Evolutionary conservation across 1,140 invertebrate genomes (phyloP).

Genomic region (Drosophila nigrodunni): DNA sequence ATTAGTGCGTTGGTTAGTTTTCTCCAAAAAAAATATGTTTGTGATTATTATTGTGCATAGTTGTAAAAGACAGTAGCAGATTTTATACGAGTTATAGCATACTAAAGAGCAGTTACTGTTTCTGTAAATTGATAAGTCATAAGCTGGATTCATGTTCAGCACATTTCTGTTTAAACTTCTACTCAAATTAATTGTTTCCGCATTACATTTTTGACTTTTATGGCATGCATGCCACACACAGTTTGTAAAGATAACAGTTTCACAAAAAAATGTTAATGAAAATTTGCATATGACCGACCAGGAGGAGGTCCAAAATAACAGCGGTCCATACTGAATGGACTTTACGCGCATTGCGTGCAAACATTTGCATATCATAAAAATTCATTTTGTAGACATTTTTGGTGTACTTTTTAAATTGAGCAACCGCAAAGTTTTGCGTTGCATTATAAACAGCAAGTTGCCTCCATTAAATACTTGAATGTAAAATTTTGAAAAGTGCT

Average conservation of each 20-base stretch:
- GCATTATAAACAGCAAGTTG: constrained; percentile 67
- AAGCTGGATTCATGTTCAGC: constrained; percentile 9
- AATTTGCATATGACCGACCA: constrained; percentile 42
- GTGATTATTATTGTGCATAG: background rate
- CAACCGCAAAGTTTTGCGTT: constrained; percentile 79
- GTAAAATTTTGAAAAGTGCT: constrained; percentile 45
- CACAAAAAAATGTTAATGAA: constrained; percentile 44
- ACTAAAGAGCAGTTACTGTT: background rate
- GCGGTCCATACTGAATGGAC: constrained; percentile 11
- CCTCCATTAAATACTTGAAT: constrained; percentile 28
- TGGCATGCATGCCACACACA: constrained; percentile 5
- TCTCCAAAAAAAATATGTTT: background rate
- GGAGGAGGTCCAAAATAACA: background rate
- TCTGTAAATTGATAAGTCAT: background rate
- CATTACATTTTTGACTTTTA: constrained; percentile 42
- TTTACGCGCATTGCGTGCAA: constrained; percentile 36
- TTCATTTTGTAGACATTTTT: constrained; percentile 77
- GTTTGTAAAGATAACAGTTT: constrained; percentile 49
- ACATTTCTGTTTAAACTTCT: constrained; percentile 1
- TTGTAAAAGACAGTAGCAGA: too few relatives aligned
- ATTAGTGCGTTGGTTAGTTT: background rate
- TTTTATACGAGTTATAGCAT: too few relatives aligned
- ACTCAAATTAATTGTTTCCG: constrained; percentile 64
- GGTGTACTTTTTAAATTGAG: constrained; percentile 80
- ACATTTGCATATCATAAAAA: constrained; percentile 81